These are phyloP conservation scores for Trypoxylus dichotomus DNA, from an alignment of 1,140 invertebrate species.

Conservation along the genomic window DNA sequence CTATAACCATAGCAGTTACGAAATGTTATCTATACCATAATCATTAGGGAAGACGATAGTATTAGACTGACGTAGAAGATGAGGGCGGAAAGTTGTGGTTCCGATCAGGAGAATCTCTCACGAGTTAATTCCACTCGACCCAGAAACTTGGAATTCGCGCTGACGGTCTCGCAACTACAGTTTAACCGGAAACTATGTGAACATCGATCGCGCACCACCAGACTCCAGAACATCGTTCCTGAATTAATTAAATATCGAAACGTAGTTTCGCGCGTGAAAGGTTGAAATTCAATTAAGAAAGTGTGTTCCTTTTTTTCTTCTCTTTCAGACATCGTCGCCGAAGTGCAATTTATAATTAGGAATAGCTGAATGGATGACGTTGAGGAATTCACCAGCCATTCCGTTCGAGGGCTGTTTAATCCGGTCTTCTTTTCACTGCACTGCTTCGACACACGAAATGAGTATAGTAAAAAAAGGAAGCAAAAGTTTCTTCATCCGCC, in stretches of 20 bases:
- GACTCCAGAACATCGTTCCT: conserved; percentile 4
- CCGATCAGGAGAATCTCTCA: background rate
- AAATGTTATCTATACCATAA: background rate
- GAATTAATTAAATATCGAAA: conserved; percentile 17
- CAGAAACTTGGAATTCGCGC: conserved; percentile 8
- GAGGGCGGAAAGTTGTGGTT: background rate
- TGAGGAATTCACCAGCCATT: background rate
- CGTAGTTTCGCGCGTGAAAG: conserved; percentile 10
- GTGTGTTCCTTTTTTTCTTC: background rate
- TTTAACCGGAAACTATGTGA: conserved; percentile 11
- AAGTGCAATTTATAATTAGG: background rate
- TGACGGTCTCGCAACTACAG: background rate
- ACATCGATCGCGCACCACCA: conserved; percentile 1
- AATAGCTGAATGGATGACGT: background rate
- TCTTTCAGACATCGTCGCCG: background rate
- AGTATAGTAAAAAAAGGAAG: background rate
- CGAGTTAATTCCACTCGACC: background rate
- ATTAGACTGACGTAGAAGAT: background rate
- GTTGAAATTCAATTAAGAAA: conserved; percentile 15
- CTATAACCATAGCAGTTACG: background rate
- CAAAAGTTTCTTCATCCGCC: background rate
- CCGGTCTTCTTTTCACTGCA: background rate
- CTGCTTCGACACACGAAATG: background rate
- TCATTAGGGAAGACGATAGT: background rate
- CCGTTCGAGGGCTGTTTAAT: background rate